A percentile compares a stretch with the other conserved stretches of the same genome.
These are phyloP conservation scores for Heliconius ismenius DNA, from an alignment of 2,888 invertebrate species.

Conservation along the genomic window DNA sequence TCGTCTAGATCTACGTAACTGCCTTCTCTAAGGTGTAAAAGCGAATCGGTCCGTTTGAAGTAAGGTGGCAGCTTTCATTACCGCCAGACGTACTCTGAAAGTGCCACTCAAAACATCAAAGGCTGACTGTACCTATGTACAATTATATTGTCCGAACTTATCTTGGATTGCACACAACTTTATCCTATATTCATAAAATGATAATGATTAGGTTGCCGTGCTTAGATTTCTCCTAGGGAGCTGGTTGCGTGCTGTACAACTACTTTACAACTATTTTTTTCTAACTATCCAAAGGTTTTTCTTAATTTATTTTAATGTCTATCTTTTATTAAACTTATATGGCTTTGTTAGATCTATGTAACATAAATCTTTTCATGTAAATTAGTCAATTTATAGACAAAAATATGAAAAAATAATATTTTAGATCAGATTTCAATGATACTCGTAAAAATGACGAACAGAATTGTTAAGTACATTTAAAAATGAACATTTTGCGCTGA, in stretches of 20 bases:
- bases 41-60: constrained; percentile 74
- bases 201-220: constrained; percentile 12
- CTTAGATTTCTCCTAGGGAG: background rate
- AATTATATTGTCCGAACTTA: constrained; percentile 39
- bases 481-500: constrained; percentile 6
- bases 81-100: constrained; percentile 65
- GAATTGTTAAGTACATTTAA: background rate
- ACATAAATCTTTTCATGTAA: background rate
- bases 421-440: background rate
- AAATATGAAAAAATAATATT: background rate
- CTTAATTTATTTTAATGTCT: constrained; percentile 25
- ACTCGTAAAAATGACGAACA: background rate
- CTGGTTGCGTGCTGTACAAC: constrained; percentile 1
- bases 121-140: constrained; percentile 46
- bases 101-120: constrained; percentile 75
- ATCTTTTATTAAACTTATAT: background rate
- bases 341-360: background rate
- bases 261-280: constrained; percentile 20
- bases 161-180: constrained; percentile 24
- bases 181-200: constrained; percentile 15
- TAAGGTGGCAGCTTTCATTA: constrained; percentile 60
- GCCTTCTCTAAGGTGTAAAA: constrained; percentile 71
- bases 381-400: background rate
- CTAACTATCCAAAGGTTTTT: constrained; percentile 23
- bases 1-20: constrained; percentile 46